These are phyloP conservation scores for Drosophila mauritiana DNA, from an alignment of 1,140 invertebrate species.

Conservation along the genomic window DNA sequence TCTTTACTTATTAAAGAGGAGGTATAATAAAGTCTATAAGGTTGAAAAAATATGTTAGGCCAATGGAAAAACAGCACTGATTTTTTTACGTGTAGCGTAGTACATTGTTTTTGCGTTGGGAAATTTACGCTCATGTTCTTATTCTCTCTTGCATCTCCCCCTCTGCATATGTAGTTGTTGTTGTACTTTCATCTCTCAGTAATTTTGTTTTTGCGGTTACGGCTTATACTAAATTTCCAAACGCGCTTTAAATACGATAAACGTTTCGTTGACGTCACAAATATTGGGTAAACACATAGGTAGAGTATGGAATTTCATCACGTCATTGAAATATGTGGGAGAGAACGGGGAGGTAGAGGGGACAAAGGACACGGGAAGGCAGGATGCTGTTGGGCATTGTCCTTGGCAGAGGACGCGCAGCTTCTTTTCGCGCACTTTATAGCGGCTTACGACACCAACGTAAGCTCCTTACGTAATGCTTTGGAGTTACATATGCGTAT, in stretches of 20 bases:
- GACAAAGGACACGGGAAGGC: not conserved
- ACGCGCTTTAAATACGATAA: constrained; percentile 44
- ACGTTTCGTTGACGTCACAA: constrained; percentile 55
- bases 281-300: constrained; percentile 20
- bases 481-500: not conserved
- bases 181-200: constrained; percentile 4
- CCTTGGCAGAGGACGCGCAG: constrained; percentile 70
- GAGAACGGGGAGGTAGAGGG: not conserved
- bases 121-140: constrained; percentile 55
- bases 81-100: constrained; percentile 5
- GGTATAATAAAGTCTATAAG: too few species aligned
- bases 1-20: not conserved
- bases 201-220: constrained; percentile 26
- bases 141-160: constrained; percentile 24
- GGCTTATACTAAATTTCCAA: constrained; percentile 35
- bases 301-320: constrained; percentile 38
- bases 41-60: too few species aligned
- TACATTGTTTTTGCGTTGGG: constrained; percentile 41
- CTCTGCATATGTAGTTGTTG: constrained; percentile 9
- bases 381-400: constrained; percentile 58
- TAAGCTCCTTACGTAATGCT: constrained; percentile 42
- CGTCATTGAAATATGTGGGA: constrained; percentile 17
- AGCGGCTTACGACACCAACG: constrained; percentile 66
- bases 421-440: constrained; percentile 43
- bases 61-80: too few species aligned